Percentiles rank a stretch among this genome's conserved stretches.
Conservation (phyloP, 2,888 invertebrate genomes). For the Sesia bembeciformis region DNA sequence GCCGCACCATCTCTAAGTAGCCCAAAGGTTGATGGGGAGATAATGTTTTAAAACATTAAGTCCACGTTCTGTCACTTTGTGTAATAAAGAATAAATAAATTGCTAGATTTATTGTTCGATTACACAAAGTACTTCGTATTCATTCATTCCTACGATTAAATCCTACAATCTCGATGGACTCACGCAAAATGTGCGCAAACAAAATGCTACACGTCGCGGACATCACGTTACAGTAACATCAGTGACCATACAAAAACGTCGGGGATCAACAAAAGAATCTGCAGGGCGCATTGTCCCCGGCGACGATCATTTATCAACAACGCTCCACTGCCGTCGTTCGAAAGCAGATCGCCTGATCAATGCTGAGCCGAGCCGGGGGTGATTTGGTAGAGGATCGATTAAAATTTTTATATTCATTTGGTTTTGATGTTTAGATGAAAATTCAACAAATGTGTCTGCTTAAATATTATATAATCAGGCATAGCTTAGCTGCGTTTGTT, state of each 20-base stretch:
- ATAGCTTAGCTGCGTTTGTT: too few relatives aligned
- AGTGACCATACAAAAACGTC: slow-evolving; percentile 64
- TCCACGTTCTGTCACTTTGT: too few relatives aligned
- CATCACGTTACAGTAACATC: slow-evolving; percentile 55
- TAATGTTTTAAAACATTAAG: too few relatives aligned
- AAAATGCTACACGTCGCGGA: slow-evolving; percentile 22
- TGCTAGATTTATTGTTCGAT: too few relatives aligned
- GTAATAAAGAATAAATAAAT: too few relatives aligned
- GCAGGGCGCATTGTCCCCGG: slow-evolving; percentile 62
- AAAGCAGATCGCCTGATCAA: slow-evolving; percentile 59
- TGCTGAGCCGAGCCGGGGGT: slow-evolving; percentile 31
- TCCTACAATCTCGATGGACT: neutral
- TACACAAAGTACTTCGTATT: too few relatives aligned
- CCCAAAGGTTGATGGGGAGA: too few relatives aligned
- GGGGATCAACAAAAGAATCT: slow-evolving; percentile 65
- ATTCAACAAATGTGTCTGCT: too few relatives aligned
- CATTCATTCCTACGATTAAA: too few relatives aligned
- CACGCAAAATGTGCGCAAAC: neutral
- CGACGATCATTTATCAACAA: slow-evolving; percentile 63
- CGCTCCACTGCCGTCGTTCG: slow-evolving; percentile 59
- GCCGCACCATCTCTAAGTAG: too few relatives aligned
- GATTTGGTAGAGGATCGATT: slow-evolving; percentile 33
- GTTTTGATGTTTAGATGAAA: too few relatives aligned
- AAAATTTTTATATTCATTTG: slow-evolving; percentile 41
- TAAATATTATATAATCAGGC: too few relatives aligned